Evolutionary conservation across 2,113 vertebrate species (phyloP).

Genomic region (Stigmatopora nigra): DNA sequence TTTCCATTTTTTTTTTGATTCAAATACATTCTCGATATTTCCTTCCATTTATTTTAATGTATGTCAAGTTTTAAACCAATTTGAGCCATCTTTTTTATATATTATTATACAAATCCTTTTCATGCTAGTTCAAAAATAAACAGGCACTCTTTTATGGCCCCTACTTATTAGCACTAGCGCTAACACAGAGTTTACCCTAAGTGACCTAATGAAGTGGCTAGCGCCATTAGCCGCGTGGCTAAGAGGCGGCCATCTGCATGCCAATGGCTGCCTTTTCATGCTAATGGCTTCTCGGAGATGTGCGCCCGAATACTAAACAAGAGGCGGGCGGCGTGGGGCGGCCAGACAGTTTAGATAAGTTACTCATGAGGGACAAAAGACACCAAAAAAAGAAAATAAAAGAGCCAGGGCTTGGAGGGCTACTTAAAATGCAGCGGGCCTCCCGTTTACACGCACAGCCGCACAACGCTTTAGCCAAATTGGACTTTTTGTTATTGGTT

Average conservation of each 20-base stretch:
- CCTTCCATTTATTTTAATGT: too few species aligned
- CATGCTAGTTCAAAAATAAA: slow-evolving; percentile 24
- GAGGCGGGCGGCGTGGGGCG: slow-evolving; percentile 14
- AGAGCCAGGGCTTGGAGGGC: slow-evolving; percentile 38
- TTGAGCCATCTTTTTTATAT: too few species aligned
- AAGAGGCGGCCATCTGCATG: slow-evolving; percentile 64
- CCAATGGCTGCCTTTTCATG: slow-evolving; percentile 66
- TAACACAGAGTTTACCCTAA: slow-evolving; percentile 68
- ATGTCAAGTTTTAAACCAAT: too few species aligned
- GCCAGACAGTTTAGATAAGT: slow-evolving; percentile 65
- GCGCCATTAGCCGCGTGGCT: slow-evolving; percentile 61
- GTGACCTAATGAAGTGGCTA: slow-evolving; percentile 71
- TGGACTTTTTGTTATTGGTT: slow-evolving; percentile 32
- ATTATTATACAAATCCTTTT: too few species aligned
- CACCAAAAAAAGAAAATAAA: slow-evolving; percentile 58
- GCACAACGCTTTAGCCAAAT: neutral
- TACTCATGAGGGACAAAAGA: slow-evolving; percentile 62
- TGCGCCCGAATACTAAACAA: slow-evolving; percentile 61
- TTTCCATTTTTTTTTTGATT: too few species aligned
- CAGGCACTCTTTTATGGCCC: slow-evolving; percentile 54
- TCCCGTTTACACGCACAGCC: slow-evolving; percentile 39
- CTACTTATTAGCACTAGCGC: slow-evolving; percentile 58
- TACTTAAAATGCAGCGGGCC: slow-evolving; percentile 57
- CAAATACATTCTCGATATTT: too few species aligned
- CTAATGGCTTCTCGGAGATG: slow-evolving; percentile 63